phyloP scores from a whole-genome alignment of 2,888 invertebrate genomes.

The Habrosyne pyritoides region DNA sequence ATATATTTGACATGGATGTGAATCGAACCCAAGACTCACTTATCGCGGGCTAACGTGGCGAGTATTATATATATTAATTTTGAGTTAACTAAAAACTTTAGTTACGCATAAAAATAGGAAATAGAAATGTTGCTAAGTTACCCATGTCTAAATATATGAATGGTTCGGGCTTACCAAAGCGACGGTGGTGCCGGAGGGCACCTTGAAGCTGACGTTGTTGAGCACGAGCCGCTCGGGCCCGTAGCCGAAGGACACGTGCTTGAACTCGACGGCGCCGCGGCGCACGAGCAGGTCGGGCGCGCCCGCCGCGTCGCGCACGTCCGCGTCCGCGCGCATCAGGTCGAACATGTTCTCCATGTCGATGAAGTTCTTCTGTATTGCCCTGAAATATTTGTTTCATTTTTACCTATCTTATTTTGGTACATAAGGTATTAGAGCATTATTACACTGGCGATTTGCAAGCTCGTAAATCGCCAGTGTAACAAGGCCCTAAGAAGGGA shows the following conservation, averaged over 20 bases:
- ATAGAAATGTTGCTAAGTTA: too few species aligned
- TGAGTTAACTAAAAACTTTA: too few species aligned
- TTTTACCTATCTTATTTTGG: not conserved
- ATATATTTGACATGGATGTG: too few species aligned
- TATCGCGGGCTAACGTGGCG: too few species aligned
- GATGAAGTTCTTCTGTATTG: conserved; percentile 98
- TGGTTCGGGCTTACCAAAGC: conserved; percentile 85
- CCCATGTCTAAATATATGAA: too few species aligned
- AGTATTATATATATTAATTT: too few species aligned
- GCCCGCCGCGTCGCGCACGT: conserved; percentile 92
- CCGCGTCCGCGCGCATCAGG: conserved; percentile 92
- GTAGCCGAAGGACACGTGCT: conserved; percentile 95
- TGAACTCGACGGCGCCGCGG: conserved; percentile 92
- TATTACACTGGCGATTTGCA: too few species aligned
- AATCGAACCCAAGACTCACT: too few species aligned
- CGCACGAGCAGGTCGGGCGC: conserved; percentile 88
- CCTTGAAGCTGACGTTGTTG: conserved; percentile 90
- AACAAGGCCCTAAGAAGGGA: too few species aligned
- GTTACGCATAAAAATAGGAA: too few species aligned
- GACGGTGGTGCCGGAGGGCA: conserved; percentile 93
- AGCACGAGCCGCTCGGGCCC: conserved; percentile 89
- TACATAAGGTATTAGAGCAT: too few species aligned
- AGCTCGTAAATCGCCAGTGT: too few species aligned
- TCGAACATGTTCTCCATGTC: conserved; percentile 99
- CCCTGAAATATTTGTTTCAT: conserved; percentile 77